phyloP scores from a whole-genome alignment of 1,140 invertebrate species.

The Microplitis demolitor region DNA sequence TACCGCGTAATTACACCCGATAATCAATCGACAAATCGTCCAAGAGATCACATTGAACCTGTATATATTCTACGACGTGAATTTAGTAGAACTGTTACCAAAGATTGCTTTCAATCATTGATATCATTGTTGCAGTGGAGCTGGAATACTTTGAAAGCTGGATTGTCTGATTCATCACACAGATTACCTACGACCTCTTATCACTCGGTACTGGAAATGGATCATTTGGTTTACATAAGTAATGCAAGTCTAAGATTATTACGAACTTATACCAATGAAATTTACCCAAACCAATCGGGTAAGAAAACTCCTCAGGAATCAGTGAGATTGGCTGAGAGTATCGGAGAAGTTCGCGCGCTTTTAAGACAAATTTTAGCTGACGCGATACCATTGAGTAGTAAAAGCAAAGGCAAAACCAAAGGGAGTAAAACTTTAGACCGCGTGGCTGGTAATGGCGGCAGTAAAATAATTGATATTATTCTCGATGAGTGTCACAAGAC shows the following conservation, averaged over 20 bases:
- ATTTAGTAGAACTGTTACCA: constrained; percentile 78
- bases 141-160: constrained; percentile 77
- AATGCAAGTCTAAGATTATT: constrained; percentile 81
- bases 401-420: constrained; percentile 55
- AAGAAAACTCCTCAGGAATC: constrained; percentile 73
- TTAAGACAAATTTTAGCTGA: constrained; percentile 85
- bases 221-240: constrained; percentile 87
- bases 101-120: constrained; percentile 84
- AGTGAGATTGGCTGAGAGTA: constrained; percentile 79
- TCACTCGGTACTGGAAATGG: constrained; percentile 71
- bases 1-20: constrained; percentile 81
- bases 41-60: constrained; percentile 69
- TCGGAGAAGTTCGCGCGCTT: constrained; percentile 83
- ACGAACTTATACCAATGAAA: constrained; percentile 84
- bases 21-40: constrained; percentile 65
- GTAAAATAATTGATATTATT: constrained; percentile 70
- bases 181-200: constrained; percentile 50
- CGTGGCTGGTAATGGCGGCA: constrained; percentile 22
- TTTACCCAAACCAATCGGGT: constrained; percentile 77
- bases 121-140: constrained; percentile 81
- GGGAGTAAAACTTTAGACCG: constrained; percentile 25
- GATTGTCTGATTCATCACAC: constrained; percentile 64
- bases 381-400: constrained; percentile 63
- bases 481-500: constrained; percentile 89
- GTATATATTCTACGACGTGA: constrained; percentile 77